Conservation (phyloP, 2,888 invertebrate species). For the Lycocerus yunnanus region DNA sequence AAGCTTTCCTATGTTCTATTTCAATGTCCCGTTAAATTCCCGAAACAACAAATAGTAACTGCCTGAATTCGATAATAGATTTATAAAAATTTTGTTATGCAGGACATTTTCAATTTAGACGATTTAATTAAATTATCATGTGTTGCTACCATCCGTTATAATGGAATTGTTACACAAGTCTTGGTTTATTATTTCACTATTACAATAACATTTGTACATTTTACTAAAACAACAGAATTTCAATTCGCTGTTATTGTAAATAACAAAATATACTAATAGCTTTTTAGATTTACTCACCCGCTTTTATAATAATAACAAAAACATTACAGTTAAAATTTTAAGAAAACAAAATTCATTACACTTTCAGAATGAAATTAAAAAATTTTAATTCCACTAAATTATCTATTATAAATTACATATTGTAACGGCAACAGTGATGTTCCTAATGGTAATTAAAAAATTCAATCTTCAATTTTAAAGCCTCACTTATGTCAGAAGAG, state of each 20-base stretch:
- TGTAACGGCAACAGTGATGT: background rate
- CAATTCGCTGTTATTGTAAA: background rate
- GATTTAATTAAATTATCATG: background rate
- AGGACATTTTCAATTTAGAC: background rate
- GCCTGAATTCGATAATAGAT: background rate
- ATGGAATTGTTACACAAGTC: background rate
- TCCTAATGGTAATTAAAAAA: background rate
- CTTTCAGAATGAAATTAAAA: no score
- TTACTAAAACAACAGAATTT: background rate
- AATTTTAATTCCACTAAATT: background rate
- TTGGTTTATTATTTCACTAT: background rate
- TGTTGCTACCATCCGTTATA: background rate
- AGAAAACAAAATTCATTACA: no score
- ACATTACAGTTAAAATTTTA: no score
- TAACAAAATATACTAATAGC: background rate
- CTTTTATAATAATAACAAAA: no score
- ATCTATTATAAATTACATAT: background rate
- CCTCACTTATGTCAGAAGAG: background rate
- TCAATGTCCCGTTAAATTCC: background rate
- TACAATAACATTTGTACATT: background rate
- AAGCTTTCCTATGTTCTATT: background rate
- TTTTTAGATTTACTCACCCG: no score
- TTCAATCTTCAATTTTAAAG: background rate
- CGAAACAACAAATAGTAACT: background rate
- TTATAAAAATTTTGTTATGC: background rate